phyloP scores from a whole-genome alignment of 2,888 invertebrate species.

The Trypoxylon attenuatum region DNA sequence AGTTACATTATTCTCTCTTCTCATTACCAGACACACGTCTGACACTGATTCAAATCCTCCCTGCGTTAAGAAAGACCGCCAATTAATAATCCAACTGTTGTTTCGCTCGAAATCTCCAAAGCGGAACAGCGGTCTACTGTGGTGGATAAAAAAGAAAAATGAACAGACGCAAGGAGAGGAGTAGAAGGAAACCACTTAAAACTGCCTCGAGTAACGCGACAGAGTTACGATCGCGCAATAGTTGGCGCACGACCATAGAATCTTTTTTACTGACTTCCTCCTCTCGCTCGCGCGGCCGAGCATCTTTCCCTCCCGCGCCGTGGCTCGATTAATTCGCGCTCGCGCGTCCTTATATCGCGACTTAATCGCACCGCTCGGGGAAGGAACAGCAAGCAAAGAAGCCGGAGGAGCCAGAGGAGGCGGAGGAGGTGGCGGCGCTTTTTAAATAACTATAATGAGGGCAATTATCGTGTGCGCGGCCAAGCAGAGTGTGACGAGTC shows the following conservation, averaged over 20 bases:
- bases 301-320: not conserved
- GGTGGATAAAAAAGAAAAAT: slow-evolving; percentile 26
- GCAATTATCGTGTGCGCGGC: slow-evolving; percentile 72
- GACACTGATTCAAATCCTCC: no score
- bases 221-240: slow-evolving; percentile 36
- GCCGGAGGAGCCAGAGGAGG: no score
- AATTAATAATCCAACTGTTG: slow-evolving; percentile 25
- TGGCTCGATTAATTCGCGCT: slow-evolving; percentile 50
- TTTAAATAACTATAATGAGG: slow-evolving; percentile 72
- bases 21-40: no score
- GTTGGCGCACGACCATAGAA: slow-evolving; percentile 18
- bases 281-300: not conserved
- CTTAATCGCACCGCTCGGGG: slow-evolving; percentile 40
- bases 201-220: slow-evolving; percentile 37
- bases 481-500: slow-evolving; percentile 72
- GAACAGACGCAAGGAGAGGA: not conserved
- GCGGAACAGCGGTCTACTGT: slow-evolving; percentile 34
- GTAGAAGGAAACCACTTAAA: slow-evolving; percentile 10
- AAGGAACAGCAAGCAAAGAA: no score
- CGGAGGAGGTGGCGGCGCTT: slow-evolving; percentile 51
- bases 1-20: no score
- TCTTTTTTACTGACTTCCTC: slow-evolving; percentile 6
- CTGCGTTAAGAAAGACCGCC: not conserved
- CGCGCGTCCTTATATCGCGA: slow-evolving; percentile 49
- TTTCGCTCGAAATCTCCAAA: slow-evolving; percentile 31